These are phyloP conservation scores for Myrmecobius fasciatus DNA, from an alignment of 2,113 vertebrate species.

Conservation along the genomic window DNA sequence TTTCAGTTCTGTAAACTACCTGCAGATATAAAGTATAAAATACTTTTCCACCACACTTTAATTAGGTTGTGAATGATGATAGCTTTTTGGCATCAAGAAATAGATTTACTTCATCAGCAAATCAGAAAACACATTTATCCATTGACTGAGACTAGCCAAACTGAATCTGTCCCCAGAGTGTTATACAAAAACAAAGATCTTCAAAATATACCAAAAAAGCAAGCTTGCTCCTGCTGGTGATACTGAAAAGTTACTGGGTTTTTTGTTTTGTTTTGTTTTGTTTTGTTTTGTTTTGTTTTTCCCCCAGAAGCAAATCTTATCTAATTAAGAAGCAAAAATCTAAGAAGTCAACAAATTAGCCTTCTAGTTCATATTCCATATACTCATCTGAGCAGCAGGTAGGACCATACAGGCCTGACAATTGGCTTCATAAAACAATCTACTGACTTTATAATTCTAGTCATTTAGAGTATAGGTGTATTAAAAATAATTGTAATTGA, in stretches of 20 bases:
- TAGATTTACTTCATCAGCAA: background rate
- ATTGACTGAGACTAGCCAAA: background rate
- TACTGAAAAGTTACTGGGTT: background rate
- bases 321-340: conserved; percentile 33
- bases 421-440: background rate
- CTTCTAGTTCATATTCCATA: conserved; percentile 19
- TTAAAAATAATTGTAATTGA: conserved; percentile 1
- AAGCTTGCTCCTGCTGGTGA: background rate
- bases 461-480: background rate
- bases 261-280: too few relatives aligned
- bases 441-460: conserved; percentile 22
- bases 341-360: conserved; percentile 28
- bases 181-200: background rate
- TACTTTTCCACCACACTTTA: background rate
- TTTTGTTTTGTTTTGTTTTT: too few relatives aligned
- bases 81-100: conserved; percentile 57
- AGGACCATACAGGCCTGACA: background rate
- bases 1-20: conserved; percentile 28
- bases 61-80: conserved; percentile 27
- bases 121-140: conserved; percentile 8
- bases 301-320: too few relatives aligned
- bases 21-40: conserved; percentile 41
- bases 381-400: background rate
- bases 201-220: background rate
- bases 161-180: background rate